Base-by-base conservation (phyloP, 2,888 invertebrate species). In the Brachypterus glaber region DNA sequence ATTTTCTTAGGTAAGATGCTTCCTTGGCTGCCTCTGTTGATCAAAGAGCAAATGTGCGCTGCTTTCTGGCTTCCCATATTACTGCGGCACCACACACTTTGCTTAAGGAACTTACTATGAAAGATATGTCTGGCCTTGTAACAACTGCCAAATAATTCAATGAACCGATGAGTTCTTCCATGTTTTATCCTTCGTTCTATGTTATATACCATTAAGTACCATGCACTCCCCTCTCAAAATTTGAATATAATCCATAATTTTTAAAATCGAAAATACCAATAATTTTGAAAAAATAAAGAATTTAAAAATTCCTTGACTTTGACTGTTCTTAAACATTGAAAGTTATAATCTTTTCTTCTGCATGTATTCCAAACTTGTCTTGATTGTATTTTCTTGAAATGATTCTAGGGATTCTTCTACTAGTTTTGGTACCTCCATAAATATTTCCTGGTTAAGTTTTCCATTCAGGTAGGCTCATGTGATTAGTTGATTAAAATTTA, bases 51-150 rank as follows among this genome's bases (percentile, higher is more conserved):
- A 51, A 46, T n/a, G 43, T 46, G 17, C 26, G 33, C 29, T 52
- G 50, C 34, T 52, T 54, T 33, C 37, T 44, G 2, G 45, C 26
- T 14, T 41, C 43, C 47, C 49, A 50, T 4, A 39, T 41, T 11
- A 51, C 39, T 3, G 39, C 25, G 4, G 35, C 33, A 18, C 41
- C 41, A 17, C 15, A 14, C 7, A 48, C 50, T 17, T 52, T 45
- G 11, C 48, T 40, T 17, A 50, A 33, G 30, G 30, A 39, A 40
- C 46, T 52, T 3, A 52, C 11, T 16, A 27, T 50, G 31, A 50
- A 47, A 52, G 8, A 18, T 37, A 30, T 46, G 35, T 13, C 48
- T 46, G 1, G 48, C 45, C 29, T 46, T 48, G 21, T 27, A 30
- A n/a, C 45, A 38, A 11, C 43, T 48, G 29, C 51, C 51, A 5